Percentiles rank a stretch among this genome's conserved stretches.
Conservation (phyloP, 64 coral and sea anemone species). For the Stichodactyla helianthus region DNA sequence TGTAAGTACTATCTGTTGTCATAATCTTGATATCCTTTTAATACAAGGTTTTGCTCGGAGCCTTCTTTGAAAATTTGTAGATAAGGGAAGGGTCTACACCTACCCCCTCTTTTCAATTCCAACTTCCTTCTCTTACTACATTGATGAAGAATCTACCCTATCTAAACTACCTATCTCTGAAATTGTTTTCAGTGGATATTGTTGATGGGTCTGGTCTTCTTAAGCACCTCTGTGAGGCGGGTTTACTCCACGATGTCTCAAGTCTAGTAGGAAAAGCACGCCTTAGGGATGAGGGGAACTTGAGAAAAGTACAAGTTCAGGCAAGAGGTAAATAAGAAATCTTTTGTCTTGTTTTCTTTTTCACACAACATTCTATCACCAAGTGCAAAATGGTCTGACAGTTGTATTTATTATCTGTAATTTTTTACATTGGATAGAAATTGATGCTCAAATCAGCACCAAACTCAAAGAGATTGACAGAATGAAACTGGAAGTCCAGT, state of each 20-base stretch:
- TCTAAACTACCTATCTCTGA: background rate
- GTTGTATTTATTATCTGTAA: no score
- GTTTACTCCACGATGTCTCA: slow-evolving; percentile 84
- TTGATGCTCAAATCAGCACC: slow-evolving; percentile 56
- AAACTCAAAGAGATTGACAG: slow-evolving; percentile 75
- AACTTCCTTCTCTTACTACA: no score
- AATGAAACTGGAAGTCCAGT: slow-evolving; percentile 60
- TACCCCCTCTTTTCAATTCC: no score
- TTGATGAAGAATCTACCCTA: no score
- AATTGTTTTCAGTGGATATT: slow-evolving; percentile 14
- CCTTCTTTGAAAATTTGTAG: no score
- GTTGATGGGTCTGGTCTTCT: slow-evolving; percentile 59
- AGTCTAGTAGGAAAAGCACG: slow-evolving; percentile 79
- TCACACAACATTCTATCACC: background rate
- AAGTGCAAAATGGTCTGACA: no score
- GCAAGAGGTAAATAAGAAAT: slow-evolving; percentile 62
- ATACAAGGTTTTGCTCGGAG: no score
- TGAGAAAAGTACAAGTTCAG: slow-evolving; percentile 72
- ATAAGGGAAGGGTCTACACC: no score
- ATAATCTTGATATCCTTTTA: no score
- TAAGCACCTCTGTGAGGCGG: slow-evolving; percentile 89
- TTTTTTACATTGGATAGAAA: slow-evolving; percentile 12
- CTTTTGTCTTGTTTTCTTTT: background rate
- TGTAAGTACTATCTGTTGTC: background rate
- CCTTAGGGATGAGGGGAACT: slow-evolving; percentile 80